Percentiles rank a stretch among this genome's conserved stretches.
Conservation (phyloP, 2,113 vertebrate genomes). For the Beaufortia kweichowensis region DNA sequence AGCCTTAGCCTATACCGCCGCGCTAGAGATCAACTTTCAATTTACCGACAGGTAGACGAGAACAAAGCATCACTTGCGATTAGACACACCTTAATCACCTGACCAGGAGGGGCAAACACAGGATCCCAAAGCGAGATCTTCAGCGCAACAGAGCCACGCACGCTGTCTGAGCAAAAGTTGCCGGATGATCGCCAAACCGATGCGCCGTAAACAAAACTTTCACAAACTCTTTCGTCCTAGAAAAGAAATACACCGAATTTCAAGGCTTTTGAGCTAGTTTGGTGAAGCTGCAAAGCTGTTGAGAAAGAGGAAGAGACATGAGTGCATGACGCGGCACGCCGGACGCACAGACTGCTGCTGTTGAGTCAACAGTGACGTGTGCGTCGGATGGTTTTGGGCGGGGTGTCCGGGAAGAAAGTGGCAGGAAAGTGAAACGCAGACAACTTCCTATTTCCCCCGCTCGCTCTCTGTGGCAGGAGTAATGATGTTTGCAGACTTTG, state of each 20-base stretch:
- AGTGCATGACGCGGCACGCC: conserved; percentile 37
- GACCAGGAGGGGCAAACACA: conserved; percentile 17
- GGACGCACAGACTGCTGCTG: not conserved
- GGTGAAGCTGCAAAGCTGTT: not conserved
- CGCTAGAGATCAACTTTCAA: conserved; percentile 40
- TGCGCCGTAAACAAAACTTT: not conserved
- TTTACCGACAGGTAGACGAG: conserved; percentile 41
- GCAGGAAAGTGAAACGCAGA: conserved; percentile 28
- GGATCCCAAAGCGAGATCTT: not conserved
- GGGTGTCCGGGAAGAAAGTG: conserved; percentile 64
- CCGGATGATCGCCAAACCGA: no score
- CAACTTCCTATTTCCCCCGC: conserved; percentile 35
- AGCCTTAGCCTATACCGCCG: not conserved
- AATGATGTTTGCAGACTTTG: not conserved
- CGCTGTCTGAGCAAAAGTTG: not conserved
- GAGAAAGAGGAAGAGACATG: conserved; percentile 15
- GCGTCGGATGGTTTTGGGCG: conserved; percentile 51
- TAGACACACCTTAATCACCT: conserved; percentile 54
- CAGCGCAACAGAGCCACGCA: not conserved
- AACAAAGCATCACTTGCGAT: conserved; percentile 42
- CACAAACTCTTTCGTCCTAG: not conserved
- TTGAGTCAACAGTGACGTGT: conserved; percentile 21
- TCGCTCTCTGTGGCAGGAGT: not conserved
- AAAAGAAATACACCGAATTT: not conserved
- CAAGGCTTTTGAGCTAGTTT: conserved; percentile 6